Evolutionary conservation across 2,888 invertebrate species (phyloP).

Genomic region (Taphrorychus bicolor): DNA sequence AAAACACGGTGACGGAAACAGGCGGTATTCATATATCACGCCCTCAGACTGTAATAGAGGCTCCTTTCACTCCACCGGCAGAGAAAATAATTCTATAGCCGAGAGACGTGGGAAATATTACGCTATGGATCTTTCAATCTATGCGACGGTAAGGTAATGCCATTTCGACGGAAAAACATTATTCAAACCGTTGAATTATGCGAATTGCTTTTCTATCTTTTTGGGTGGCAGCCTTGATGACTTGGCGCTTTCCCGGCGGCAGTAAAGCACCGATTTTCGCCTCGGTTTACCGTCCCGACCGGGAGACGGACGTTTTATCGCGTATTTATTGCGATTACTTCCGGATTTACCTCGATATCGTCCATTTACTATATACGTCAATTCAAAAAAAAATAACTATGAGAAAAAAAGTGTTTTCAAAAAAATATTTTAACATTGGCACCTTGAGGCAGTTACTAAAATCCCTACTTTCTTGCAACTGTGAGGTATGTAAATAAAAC

Average conservation of each 20-base stretch:
- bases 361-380: neutral
- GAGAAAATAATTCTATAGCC: constrained; percentile 33
- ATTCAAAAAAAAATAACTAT: neutral
- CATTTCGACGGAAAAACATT: constrained; percentile 39
- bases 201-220: constrained; percentile 40
- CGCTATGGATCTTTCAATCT: constrained; percentile 40
- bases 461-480: no score
- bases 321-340: constrained; percentile 21
- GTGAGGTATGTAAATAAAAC: no score
- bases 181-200: constrained; percentile 41
- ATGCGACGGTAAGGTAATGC: constrained; percentile 36
- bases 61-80: constrained; percentile 9
- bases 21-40: constrained; percentile 35
- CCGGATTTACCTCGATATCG: neutral
- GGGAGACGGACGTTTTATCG: constrained; percentile 9
- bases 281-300: constrained; percentile 16
- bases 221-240: constrained; percentile 35
- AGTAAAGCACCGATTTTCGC: constrained; percentile 34
- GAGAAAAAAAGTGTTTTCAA: no score
- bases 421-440: no score
- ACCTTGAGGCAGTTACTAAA: no score
- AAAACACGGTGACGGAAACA: constrained; percentile 21
- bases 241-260: constrained; percentile 27
- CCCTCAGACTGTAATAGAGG: constrained; percentile 21
- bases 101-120: constrained; percentile 38